A percentile compares a stretch with the other conserved stretches of the same genome.
Evolutionary conservation across 1,140 invertebrate species (phyloP).

Genomic region (Drosophila dunni): DNA sequence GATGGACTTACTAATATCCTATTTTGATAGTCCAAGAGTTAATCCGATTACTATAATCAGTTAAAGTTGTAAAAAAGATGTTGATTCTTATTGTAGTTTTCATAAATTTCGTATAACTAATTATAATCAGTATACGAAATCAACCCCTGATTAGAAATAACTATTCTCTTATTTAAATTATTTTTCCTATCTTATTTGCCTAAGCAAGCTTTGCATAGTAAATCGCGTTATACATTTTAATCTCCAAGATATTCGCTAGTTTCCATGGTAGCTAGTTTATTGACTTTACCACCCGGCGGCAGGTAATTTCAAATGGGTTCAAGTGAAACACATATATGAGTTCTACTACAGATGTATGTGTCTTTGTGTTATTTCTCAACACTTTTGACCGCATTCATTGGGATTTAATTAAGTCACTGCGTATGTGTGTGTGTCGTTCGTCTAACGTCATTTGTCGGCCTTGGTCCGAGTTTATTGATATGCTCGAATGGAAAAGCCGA

Average conservation of each 20-base stretch:
- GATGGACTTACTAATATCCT: too few relatives aligned
- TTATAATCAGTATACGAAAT: too few relatives aligned
- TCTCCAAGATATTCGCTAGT: not conserved
- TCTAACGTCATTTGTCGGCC: conserved; percentile 58
- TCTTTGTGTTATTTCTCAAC: conserved; percentile 45
- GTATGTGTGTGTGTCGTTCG: not conserved
- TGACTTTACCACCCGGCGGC: conserved; percentile 56
- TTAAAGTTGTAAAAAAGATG: too few relatives aligned
- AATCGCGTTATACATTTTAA: not conserved
- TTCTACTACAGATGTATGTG: not conserved
- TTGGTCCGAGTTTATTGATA: conserved; percentile 51
- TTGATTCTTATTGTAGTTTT: too few relatives aligned
- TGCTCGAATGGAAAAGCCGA: conserved; percentile 11
- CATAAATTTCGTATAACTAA: too few relatives aligned
- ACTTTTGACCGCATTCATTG: conserved; percentile 50
- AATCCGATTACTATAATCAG: too few relatives aligned
- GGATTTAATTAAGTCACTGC: conserved; percentile 57
- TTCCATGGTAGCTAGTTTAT: conserved; percentile 55
- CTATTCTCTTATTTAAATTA: too few relatives aligned
- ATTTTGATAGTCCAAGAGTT: too few relatives aligned
- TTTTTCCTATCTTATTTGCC: too few relatives aligned
- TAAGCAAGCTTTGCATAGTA: not conserved
- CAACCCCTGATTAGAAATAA: too few relatives aligned
- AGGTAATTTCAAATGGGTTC: conserved; percentile 55
- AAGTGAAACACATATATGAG: not conserved